These are phyloP conservation scores for Pollicipes pollicipes DNA, from an alignment of 1,140 invertebrate genomes.

Conservation along the genomic window DNA sequence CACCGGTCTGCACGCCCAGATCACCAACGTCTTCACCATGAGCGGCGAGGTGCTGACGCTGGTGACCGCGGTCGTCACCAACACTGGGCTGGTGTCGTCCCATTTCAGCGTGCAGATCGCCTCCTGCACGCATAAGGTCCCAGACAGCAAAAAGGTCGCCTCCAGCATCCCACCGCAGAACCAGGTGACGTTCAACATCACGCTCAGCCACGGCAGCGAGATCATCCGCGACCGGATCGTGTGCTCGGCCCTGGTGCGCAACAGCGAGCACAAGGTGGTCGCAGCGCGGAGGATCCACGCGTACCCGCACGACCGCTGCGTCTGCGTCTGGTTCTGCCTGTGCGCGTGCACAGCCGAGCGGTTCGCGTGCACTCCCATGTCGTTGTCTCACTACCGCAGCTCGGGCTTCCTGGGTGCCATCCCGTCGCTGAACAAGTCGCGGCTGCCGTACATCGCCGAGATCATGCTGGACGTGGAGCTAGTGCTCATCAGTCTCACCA, in stretches of 20 bases:
- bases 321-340: conserved; percentile 30
- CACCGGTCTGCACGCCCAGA: not conserved
- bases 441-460: not conserved
- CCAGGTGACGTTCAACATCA: not conserved
- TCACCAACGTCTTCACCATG: not conserved
- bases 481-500: not conserved
- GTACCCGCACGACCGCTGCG: conserved; percentile 27
- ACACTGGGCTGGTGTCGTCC: not conserved
- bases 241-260: conserved; percentile 26
- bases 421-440: not conserved
- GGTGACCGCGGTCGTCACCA: not conserved
- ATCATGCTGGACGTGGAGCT: not conserved
- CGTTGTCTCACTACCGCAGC: conserved; percentile 26
- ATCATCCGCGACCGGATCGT: conserved; percentile 13
- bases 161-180: not conserved
- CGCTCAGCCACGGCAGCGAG: not conserved
- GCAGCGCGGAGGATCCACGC: conserved; percentile 27
- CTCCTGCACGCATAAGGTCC: not conserved
- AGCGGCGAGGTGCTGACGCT: not conserved
- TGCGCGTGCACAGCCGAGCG: conserved; percentile 26
- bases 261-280: conserved; percentile 25
- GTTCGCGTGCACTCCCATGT: conserved; percentile 25
- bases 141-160: not conserved
- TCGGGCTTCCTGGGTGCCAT: conserved; percentile 29
- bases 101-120: not conserved